phyloP scores from a whole-genome alignment of 1,140 invertebrate genomes.

The Caerostris darwini region DNA sequence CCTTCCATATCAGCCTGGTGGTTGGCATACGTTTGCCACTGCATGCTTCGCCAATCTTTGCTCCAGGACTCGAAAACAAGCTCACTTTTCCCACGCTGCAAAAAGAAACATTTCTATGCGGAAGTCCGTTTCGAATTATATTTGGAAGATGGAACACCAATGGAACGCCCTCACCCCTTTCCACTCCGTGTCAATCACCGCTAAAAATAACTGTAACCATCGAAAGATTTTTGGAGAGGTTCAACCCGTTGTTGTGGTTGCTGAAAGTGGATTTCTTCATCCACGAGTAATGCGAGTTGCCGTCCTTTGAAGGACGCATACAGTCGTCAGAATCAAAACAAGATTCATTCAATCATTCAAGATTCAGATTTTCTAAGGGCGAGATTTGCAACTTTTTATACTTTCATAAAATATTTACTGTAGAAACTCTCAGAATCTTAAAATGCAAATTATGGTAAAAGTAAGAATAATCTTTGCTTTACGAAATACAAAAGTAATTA shows the following conservation, averaged over 20 bases:
- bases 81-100: background rate
- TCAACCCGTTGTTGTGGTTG: background rate
- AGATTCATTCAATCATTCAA: background rate
- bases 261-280: background rate
- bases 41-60: no score
- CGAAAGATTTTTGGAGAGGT: background rate
- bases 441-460: no score
- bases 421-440: no score
- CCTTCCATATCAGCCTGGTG: no score
- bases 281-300: background rate
- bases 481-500: no score
- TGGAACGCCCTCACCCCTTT: constrained; percentile 9
- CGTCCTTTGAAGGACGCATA: background rate
- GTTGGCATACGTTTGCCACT: background rate
- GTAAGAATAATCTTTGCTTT: no score
- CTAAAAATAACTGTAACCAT: background rate
- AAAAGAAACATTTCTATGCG: background rate
- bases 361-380: no score
- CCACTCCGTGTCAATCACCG: background rate
- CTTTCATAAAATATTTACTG: no score
- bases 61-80: background rate
- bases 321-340: background rate
- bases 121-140: constrained; percentile 23
- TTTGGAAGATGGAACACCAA: background rate
- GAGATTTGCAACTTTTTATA: no score